Percentiles rank a stretch among this genome's conserved stretches.
These are phyloP conservation scores for Peromyscus maniculatus DNA, from an alignment of 2,113 vertebrate species.

Conservation along the genomic window DNA sequence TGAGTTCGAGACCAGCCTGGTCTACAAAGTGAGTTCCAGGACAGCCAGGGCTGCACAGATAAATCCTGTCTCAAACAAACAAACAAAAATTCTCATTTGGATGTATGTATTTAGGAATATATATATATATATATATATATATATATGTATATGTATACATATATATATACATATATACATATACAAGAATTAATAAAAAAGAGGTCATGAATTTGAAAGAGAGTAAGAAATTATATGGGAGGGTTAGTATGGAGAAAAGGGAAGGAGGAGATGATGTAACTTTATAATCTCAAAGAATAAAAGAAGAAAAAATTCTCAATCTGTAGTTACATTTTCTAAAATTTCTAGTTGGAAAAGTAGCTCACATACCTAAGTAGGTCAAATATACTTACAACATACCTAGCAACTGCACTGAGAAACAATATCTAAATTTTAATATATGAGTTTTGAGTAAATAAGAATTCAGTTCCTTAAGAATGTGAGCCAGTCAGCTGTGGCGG, in stretches of 20 bases:
- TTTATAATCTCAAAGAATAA: not conserved
- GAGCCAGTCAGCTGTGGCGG: not conserved
- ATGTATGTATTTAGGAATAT: not conserved
- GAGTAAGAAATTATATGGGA: not conserved
- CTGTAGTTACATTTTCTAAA: constrained; percentile 38
- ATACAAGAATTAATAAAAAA: not conserved
- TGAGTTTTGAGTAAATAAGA: constrained; percentile 50
- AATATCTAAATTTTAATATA: constrained; percentile 31
- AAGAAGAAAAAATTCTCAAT: not conserved
- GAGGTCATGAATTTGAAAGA: not conserved
- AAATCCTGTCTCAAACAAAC: no score
- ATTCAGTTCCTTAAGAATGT: not conserved
- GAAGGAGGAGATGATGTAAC: not conserved
- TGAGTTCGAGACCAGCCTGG: not conserved
- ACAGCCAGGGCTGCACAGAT: no score
- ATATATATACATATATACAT: not conserved
- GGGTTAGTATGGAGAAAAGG: not conserved
- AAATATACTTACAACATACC: not conserved
- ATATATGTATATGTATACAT: no score
- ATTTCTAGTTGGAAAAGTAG: constrained; percentile 40
- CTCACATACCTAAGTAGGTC: not conserved
- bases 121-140: not conserved
- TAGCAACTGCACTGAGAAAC: not conserved
- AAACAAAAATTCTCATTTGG: not conserved
- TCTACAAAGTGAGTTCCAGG: no score